A percentile compares a stretch with the other conserved stretches of the same genome.
Evolutionary conservation across 1,140 invertebrate genomes (phyloP).

Genomic region (Microvelia longipes): DNA sequence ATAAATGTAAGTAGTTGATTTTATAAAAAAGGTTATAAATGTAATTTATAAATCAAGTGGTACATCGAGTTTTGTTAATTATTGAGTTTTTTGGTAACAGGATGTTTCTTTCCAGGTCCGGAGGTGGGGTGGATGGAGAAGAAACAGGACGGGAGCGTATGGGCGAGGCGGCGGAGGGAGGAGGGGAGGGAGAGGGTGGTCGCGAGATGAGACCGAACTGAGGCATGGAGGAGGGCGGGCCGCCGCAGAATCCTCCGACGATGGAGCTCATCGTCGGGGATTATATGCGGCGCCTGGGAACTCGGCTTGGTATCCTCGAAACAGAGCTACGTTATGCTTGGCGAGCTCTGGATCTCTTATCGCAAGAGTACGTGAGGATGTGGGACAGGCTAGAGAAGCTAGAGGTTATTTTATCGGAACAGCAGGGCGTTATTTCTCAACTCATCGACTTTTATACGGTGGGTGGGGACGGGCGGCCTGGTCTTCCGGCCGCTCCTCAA

Average conservation of each 20-base stretch:
- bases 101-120: conserved; percentile 1
- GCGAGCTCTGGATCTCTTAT: conserved; percentile 75
- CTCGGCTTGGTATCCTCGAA: conserved; percentile 68
- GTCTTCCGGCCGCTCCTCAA: conserved; percentile 3
- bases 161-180: neutral
- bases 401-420: conserved; percentile 73
- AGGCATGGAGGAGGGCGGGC: conserved; percentile 8
- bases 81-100: neutral
- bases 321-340: conserved; percentile 81
- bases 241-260: conserved; percentile 8
- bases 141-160: conserved; percentile 1
- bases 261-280: conserved; percentile 45
- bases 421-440: conserved; percentile 80
- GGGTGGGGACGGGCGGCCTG: conserved; percentile 20
- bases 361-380: conserved; percentile 84
- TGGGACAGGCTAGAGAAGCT: conserved; percentile 82
- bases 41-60: too few species aligned
- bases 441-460: conserved; percentile 59
- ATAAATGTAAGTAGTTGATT: too few species aligned
- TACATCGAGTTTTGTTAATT: too few species aligned
- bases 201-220: conserved; percentile 3
- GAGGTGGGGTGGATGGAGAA: conserved; percentile 3
- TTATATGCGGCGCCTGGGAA: conserved; percentile 76
- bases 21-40: too few species aligned
- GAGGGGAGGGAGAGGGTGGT: neutral